A percentile compares a stretch with the other conserved stretches of the same genome.
These are phyloP conservation scores for Collichthys lucidus DNA, from an alignment of 2,113 vertebrate genomes.

Conservation along the genomic window DNA sequence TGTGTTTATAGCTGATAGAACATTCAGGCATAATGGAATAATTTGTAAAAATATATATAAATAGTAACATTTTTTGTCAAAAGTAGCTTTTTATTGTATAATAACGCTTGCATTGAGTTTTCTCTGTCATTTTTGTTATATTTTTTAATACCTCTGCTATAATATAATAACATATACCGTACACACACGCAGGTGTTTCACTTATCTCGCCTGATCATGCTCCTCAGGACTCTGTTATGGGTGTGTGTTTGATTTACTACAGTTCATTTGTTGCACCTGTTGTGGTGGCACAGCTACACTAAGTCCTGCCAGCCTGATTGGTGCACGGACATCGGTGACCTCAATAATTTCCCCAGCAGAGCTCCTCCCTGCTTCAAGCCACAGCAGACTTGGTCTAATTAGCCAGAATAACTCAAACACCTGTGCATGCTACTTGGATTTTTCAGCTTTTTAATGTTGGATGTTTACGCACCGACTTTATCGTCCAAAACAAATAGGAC, in stretches of 20 bases:
- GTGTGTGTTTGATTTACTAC: background rate
- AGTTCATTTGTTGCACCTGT: slow-evolving; percentile 15
- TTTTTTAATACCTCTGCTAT: too few relatives aligned
- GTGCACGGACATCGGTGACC: background rate
- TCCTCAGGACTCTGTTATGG: background rate
- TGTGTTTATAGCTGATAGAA: too few relatives aligned
- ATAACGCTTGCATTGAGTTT: too few relatives aligned
- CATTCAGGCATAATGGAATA: too few relatives aligned
- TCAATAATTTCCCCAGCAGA: background rate
- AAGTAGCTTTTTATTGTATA: too few relatives aligned
- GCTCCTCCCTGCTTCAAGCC: background rate
- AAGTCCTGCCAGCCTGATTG: background rate
- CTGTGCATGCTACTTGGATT: background rate
- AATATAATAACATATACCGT: background rate
- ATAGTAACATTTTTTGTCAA: too few relatives aligned
- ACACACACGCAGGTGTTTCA: background rate
- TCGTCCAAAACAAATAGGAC: background rate
- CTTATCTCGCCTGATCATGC: background rate
- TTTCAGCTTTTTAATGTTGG: background rate
- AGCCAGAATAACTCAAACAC: background rate
- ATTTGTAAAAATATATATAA: too few relatives aligned
- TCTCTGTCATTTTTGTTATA: background rate
- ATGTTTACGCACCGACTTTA: too few relatives aligned
- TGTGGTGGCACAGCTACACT: background rate
- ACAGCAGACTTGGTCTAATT: background rate